Conservation (phyloP, 1,140 invertebrate genomes). For the Dinothrombium tinctorium region DNA sequence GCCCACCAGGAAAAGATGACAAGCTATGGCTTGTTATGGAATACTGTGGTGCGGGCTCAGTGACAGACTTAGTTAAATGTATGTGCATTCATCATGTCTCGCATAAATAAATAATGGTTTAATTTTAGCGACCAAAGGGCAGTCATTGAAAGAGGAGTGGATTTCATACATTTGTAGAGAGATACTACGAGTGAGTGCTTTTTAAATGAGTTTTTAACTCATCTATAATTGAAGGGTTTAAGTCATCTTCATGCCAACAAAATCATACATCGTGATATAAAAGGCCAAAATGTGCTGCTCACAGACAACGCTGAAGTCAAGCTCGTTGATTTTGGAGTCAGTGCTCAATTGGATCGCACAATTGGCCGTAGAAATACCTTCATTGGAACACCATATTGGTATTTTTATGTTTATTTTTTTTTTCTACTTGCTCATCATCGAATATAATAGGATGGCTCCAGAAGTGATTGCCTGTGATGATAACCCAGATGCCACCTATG, state of each 20-base stretch:
- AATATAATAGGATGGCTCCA: constrained; percentile 43
- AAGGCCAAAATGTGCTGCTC: constrained; percentile 96
- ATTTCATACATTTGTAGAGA: constrained; percentile 98
- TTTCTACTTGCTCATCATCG: background rate
- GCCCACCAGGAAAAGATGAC: constrained; percentile 93
- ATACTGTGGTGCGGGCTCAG: constrained; percentile 95
- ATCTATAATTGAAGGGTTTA: constrained; percentile 39
- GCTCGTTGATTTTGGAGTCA: constrained; percentile 99
- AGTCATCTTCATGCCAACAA: constrained; percentile 95
- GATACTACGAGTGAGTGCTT: constrained; percentile 35
- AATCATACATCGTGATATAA: constrained; percentile 98
- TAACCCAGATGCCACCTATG: constrained; percentile 98
- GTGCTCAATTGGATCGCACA: constrained; percentile 92
- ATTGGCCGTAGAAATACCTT: constrained; percentile 97
- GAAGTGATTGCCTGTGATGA: constrained; percentile 99
- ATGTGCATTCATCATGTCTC: constrained; percentile 12
- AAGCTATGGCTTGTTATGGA: constrained; percentile 99
- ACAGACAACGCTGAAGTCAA: constrained; percentile 99
- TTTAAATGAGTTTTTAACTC: background rate
- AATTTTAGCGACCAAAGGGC: constrained; percentile 61
- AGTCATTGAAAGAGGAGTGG: constrained; percentile 97
- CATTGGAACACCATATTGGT: constrained; percentile 98
- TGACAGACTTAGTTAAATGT: constrained; percentile 95
- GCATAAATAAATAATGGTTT: background rate
- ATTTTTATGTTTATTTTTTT: constrained; percentile 11